A percentile compares a stretch with the other conserved stretches of the same genome.
These are phyloP conservation scores for Cotesia chilonis DNA, from an alignment of 1,140 invertebrate genomes.

Conservation along the genomic window DNA sequence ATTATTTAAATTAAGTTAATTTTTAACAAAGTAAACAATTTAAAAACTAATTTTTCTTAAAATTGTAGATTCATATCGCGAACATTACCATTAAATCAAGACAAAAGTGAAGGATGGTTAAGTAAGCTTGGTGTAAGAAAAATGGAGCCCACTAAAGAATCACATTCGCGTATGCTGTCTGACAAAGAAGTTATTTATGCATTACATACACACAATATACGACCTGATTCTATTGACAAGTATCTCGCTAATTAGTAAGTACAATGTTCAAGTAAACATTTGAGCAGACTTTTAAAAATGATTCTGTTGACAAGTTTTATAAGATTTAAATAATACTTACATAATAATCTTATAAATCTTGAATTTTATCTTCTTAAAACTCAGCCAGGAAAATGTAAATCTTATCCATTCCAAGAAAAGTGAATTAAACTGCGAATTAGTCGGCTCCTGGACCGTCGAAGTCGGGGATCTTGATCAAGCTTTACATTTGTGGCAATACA, in stretches of 20 bases:
- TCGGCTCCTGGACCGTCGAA: constrained; percentile 88
- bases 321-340: not conserved
- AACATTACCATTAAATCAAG: constrained; percentile 60
- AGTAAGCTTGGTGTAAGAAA: constrained; percentile 88
- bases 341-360: no score
- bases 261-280: constrained; percentile 16
- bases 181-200: constrained; percentile 95
- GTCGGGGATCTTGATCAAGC: constrained; percentile 98
- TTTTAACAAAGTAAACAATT: no score
- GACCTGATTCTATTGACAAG: constrained; percentile 83
- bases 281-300: constrained; percentile 29
- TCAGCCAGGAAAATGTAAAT: constrained; percentile 82
- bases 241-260: constrained; percentile 93
- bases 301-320: constrained; percentile 11
- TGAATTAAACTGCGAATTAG: constrained; percentile 77
- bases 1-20: no score
- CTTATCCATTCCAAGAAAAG: constrained; percentile 79
- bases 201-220: constrained; percentile 92
- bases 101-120: constrained; percentile 81
- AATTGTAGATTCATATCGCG: constrained; percentile 52
- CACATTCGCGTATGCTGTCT: constrained; percentile 92
- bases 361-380: constrained; percentile 36
- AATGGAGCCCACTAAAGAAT: constrained; percentile 94
- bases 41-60: constrained; percentile 17
- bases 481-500: constrained; percentile 93